Conservation (phyloP, 2,888 invertebrate genomes). For the Drosophila rellima region DNA sequence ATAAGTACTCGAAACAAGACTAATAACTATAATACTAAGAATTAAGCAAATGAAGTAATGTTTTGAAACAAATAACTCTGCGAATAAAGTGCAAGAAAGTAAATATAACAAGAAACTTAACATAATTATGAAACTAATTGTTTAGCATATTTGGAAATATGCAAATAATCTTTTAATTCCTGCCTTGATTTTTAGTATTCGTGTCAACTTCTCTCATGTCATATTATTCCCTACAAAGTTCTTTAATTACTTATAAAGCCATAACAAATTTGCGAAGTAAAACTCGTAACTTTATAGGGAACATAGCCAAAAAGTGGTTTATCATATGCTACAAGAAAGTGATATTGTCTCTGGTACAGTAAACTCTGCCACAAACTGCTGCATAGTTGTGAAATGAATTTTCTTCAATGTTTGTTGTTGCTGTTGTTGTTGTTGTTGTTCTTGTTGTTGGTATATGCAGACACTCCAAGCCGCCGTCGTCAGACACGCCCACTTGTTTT, state of each 20-base stretch:
- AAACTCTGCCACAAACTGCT: constrained; percentile 9
- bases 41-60: no score
- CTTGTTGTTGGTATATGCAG: constrained; percentile 5
- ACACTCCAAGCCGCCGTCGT: background rate
- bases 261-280: constrained; percentile 1
- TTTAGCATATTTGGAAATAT: background rate
- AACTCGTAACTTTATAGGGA: background rate
- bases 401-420: constrained; percentile 20
- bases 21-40: no score
- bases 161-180: background rate
- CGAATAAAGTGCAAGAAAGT: background rate
- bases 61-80: no score
- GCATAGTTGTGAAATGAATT: constrained; percentile 46
- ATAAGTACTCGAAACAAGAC: no score
- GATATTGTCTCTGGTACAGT: constrained; percentile 15
- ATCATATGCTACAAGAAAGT: constrained; percentile 4
- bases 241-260: background rate
- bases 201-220: background rate
- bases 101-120: background rate
- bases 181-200: background rate
- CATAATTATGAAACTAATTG: background rate
- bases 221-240: no score
- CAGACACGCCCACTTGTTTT: constrained; percentile 58
- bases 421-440: constrained; percentile 17
- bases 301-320: background rate